phyloP scores from a whole-genome alignment of 2,797 vertebrate species.

The Acestrorhynchus altus region DNA sequence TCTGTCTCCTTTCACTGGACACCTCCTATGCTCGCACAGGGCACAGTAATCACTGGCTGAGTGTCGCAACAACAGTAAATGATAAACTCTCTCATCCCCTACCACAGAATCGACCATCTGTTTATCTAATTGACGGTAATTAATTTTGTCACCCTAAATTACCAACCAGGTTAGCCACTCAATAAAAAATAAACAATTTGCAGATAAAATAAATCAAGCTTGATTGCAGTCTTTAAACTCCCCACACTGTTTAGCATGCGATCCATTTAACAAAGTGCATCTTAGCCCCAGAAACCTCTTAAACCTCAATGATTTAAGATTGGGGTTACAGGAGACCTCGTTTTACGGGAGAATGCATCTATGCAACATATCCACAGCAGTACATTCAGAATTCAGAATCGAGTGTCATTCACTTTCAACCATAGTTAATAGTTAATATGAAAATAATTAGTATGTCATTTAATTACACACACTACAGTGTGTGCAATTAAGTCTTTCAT shows the following conservation, averaged over 20 bases:
- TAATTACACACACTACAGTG: neutral
- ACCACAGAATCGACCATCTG: conserved; percentile 57
- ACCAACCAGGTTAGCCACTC: conserved; percentile 54
- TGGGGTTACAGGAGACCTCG: neutral
- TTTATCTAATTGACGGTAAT: conserved; percentile 63
- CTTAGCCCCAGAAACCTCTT: conserved; percentile 5
- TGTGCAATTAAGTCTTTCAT: neutral
- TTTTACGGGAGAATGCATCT: neutral
- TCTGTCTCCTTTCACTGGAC: neutral
- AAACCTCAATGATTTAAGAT: neutral
- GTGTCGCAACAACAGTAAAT: conserved; percentile 51
- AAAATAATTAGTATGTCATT: neutral
- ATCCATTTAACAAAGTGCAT: neutral
- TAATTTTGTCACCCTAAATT: conserved; percentile 57
- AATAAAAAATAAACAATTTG: conserved; percentile 49
- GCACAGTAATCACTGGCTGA: conserved; percentile 46
- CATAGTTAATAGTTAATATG: too few relatives aligned
- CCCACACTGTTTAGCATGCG: neutral
- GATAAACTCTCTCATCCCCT: conserved; percentile 46
- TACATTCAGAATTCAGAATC: neutral
- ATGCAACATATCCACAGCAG: neutral
- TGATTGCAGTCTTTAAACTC: conserved; percentile 24
- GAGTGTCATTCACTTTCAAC: neutral
- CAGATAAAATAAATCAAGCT: conserved; percentile 52
- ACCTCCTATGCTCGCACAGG: conserved; percentile 9